Conservation (phyloP, 2,113 vertebrate species). For the Sander lucioperca region DNA sequence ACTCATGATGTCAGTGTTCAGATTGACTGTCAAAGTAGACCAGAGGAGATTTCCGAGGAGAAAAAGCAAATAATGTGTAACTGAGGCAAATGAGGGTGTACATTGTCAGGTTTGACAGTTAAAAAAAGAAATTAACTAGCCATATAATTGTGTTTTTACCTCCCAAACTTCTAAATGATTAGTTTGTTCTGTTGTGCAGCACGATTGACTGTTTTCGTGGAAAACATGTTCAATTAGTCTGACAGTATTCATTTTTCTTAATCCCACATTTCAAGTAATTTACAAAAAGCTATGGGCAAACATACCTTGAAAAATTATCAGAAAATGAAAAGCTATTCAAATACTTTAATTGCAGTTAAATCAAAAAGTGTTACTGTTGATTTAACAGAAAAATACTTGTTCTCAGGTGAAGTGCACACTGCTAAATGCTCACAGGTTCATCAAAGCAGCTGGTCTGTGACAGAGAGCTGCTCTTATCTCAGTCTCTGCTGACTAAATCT, state of each 20-base stretch:
- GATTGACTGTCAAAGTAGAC: slow-evolving; percentile 8
- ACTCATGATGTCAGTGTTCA: too few relatives aligned
- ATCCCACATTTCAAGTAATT: slow-evolving; percentile 15
- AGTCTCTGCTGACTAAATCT: slow-evolving; percentile 39
- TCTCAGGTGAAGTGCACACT: slow-evolving; percentile 31
- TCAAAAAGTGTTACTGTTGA: neutral
- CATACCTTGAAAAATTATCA: neutral
- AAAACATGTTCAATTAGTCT: slow-evolving; percentile 30
- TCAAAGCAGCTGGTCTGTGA: slow-evolving; percentile 39
- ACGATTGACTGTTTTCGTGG: slow-evolving; percentile 6
- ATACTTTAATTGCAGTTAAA: neutral
- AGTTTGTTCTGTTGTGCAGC: slow-evolving; percentile 25
- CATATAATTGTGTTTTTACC: neutral
- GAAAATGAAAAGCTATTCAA: neutral
- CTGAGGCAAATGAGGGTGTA: slow-evolving; percentile 11
- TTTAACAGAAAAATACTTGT: neutral
- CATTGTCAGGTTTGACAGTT: slow-evolving; percentile 3
- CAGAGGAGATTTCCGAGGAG: neutral
- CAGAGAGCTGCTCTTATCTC: slow-evolving; percentile 56
- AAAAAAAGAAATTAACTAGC: neutral
- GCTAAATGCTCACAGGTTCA: slow-evolving; percentile 27
- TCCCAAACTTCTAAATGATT: slow-evolving; percentile 46
- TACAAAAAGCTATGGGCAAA: slow-evolving; percentile 3
- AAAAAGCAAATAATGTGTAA: slow-evolving; percentile 43
- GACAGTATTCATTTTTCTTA: slow-evolving; percentile 17